Evolutionary conservation across 2,797 vertebrate species (phyloP), one percentile per base, ranked within the genome.

Genomic region (Chelon auratus): DNA sequence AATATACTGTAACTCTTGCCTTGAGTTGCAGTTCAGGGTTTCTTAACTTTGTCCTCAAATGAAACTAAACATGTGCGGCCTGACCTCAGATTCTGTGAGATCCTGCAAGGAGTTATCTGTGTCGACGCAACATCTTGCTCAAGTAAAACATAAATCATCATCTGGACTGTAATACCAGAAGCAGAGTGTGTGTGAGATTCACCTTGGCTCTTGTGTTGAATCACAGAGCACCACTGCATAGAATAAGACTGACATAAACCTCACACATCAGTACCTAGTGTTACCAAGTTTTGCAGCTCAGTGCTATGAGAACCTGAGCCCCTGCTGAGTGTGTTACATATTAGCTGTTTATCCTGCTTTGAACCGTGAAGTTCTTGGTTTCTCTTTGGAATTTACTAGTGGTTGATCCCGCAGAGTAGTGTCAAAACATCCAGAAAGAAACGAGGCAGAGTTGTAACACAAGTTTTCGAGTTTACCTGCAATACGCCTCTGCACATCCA

Each of bases 401-500:
- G 45, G 40, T 68, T 72, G 56, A 78, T 78, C 30, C 84, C 60
- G 72, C 78, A 82, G 60, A 65, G 39, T 9, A 62, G 78, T 82
- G 83, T 69, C 62, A 83, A 77, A 68, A 81, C 63, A 36, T n/a
- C 12, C 24, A 78, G 39, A 74, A 74, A 57, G 42, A 75, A 24
- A 59, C 71, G 81, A 70, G 77, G 72, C 66, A 82, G 77, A 81
- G 55, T 63, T 33, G 30, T 33, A 33, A 33, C 42, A 45, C 33
- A 62, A 68, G 72, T 84, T 89, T 90, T 91, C 2, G 52, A 84
- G 89, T 90, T 86, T 87, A 86, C 85, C 80, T 88, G 89, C 77
- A 72, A 93, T 70, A 78, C 66, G 45, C 83, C 82, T 73, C 77
- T 55, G 61, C 79, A 71, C 69, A 48, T 86, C 75, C 77, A 86